Evolutionary conservation across 2,888 invertebrate species (phyloP).

Genomic region (Meiosimyza decipiens): DNA sequence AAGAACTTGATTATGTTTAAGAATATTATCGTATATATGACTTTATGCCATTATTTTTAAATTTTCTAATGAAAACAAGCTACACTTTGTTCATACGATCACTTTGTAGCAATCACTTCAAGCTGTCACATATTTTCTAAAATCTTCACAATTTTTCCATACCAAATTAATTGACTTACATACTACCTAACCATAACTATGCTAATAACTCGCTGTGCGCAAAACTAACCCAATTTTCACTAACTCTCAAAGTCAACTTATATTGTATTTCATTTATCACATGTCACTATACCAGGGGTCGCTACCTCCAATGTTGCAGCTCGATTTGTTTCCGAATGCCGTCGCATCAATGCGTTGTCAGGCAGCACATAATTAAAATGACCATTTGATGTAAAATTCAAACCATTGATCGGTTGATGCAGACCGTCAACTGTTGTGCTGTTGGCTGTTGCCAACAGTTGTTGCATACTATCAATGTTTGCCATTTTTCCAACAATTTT

Average conservation of each 20-base stretch:
- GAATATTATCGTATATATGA: too few species aligned
- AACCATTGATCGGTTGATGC: slow-evolving; percentile 48
- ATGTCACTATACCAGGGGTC: slow-evolving; percentile 27
- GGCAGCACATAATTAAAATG: slow-evolving; percentile 47
- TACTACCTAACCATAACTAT: too few species aligned
- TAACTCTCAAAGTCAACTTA: neutral
- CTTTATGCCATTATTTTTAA: too few species aligned
- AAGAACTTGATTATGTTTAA: too few species aligned
- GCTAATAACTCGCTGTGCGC: too few species aligned
- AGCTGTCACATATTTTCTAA: too few species aligned
- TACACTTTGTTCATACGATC: too few species aligned
- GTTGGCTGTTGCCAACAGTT: slow-evolving; percentile 30
- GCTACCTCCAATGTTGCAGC: slow-evolving; percentile 39
- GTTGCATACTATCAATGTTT: slow-evolving; percentile 58
- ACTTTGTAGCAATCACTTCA: too few species aligned
- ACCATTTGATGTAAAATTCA: slow-evolving; percentile 49
- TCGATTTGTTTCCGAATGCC: slow-evolving; percentile 60
- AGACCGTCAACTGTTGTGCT: neutral
- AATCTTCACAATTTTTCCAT: too few species aligned
- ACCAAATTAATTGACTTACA: too few species aligned
- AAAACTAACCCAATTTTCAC: too few species aligned
- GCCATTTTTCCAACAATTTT: slow-evolving; percentile 67
- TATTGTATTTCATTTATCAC: slow-evolving; percentile 45
- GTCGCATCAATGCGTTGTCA: slow-evolving; percentile 53
- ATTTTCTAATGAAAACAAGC: too few species aligned